phyloP scores from a whole-genome alignment of 37 sponge, comb jelly and placozoan genomes.

The Spongilla lacustris region DNA sequence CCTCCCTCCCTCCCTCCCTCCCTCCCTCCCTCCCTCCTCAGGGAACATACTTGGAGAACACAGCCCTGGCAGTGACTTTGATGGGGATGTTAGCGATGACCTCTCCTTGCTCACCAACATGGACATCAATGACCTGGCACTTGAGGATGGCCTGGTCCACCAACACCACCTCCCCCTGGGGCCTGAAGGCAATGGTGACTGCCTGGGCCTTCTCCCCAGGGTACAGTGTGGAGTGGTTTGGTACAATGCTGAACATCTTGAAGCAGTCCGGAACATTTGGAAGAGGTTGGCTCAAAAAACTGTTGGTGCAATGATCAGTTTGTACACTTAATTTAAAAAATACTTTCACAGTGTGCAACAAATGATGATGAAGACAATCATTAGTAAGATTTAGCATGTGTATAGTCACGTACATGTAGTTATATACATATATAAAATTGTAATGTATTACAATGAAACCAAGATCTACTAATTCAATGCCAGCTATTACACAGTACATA shows the following conservation, averaged over 20 bases:
- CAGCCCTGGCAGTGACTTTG: conserved; percentile 82
- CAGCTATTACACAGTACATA: background rate
- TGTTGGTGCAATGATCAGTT: background rate
- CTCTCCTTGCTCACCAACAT: conserved; percentile 86
- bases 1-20: too few relatives aligned
- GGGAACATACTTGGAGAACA: conserved; percentile 77
- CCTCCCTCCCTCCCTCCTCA: background rate
- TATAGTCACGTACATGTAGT: too few relatives aligned
- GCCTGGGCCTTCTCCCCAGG: conserved; percentile 88
- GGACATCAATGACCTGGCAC: conserved; percentile 90
- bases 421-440: too few relatives aligned
- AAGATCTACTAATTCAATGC: too few relatives aligned
- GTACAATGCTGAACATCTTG: conserved; percentile 77
- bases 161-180: conserved; percentile 77
- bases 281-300: background rate
- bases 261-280: conserved; percentile 33
- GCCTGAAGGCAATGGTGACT: conserved; percentile 76
- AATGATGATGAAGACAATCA: too few relatives aligned
- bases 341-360: background rate
- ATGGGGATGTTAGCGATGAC: conserved; percentile 96
- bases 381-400: too few relatives aligned
- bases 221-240: conserved; percentile 75
- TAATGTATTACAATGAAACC: too few relatives aligned
- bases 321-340: background rate
- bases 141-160: conserved; percentile 88